Base-by-base conservation (phyloP, 2,113 vertebrate genomes). In the Lanius ludovicianus region DNA sequence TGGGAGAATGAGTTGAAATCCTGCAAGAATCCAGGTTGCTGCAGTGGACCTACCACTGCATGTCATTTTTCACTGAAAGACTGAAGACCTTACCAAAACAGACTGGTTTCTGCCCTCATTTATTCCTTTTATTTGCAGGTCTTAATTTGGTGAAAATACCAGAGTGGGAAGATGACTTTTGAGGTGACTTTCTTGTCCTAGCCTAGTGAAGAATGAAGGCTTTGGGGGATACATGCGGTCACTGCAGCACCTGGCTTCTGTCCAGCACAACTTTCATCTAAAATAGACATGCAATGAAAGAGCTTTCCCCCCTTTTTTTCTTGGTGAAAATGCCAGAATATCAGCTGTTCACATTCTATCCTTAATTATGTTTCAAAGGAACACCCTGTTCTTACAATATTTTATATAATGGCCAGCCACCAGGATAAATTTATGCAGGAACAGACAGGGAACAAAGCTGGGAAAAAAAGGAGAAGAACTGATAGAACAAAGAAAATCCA, bases 321-420 rank as follows among this genome's bases (percentile, higher is more conserved):
- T 24, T 46, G 6, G 46, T 86, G 64, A 88, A 90, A 94, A 85
- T 91, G 33, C 56, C 89, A 92, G 84, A 89, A 78, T 76, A 95
- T 94, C 79, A 94, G 49, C 87, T 94, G 49, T 88, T 96, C 80
- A 4, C 25, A 65, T 41, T 90, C 79, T 83, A 56, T 75, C 70
- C 49, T 93, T 87, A 92, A 92, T 89, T 91, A 62, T 46, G 15
- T 90, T 95, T 91, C 47, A 87, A 94, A 94, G 84, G 75, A 93
- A 96, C 85, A 78, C 77, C 64, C 84, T 81, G 91, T 96, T 94
- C 91, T 87, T 82, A 93, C 76, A 69, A 60, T 90, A 84, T 96
- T 96, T 96, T 91, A 86, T 68, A 57, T 78, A 56, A 57, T 50
- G 89, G 35, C 82, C 42, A 83, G 52, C 33, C 82, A 95, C 73